Base-by-base conservation (phyloP, 1,140 invertebrate species). In the Panagrolaimus sp. region DNA sequence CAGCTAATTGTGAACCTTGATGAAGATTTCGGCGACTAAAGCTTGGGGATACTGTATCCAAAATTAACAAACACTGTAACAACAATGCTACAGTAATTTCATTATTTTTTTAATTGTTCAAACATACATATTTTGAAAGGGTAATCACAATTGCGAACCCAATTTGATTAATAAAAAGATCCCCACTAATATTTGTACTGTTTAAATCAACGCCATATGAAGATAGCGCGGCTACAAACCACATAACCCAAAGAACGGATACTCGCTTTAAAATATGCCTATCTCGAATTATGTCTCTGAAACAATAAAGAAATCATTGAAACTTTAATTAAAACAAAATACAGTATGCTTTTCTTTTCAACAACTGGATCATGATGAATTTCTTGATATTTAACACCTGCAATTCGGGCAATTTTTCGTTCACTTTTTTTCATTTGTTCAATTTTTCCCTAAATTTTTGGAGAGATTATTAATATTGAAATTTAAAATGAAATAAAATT, bases 151-250 rank as follows among this genome's bases (percentile, higher is more conserved):
- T 64, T 9, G 63, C 7, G 10, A 64, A 64, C 1, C 7, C 8
- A 32, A 64, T 17, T 64, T 64, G 63, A 17, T 64, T 64, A 8
- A 64, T 14, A n/a, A 43, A 64, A 17, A 64, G 5, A 64, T 64
- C 28, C 5, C 63, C 63, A 4, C 28, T 43, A 32, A 64, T 64
- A 21, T 64, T 43, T 5, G 28, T 43, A 43, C 28, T 52, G 24
- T 67, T 38, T 15, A 67, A 48, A n/a, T 67, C 48, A 15, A 52
- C 45, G 1, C 24, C 46, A 21, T 66, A 47, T 15, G 21, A 21
- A 66, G 15, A 66, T 14, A 66, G 46, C 1, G 15, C 21, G 12
- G 65, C 43, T 5, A 32, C 17, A 43, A 64, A 64, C 63, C 63
- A 55, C 63, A 64, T 64, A 9, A 28, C 17, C 63, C 63, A 64